These are phyloP conservation scores for Drosophila ananassae DNA, from an alignment of 1,140 invertebrate species.

Conservation along the genomic window DNA sequence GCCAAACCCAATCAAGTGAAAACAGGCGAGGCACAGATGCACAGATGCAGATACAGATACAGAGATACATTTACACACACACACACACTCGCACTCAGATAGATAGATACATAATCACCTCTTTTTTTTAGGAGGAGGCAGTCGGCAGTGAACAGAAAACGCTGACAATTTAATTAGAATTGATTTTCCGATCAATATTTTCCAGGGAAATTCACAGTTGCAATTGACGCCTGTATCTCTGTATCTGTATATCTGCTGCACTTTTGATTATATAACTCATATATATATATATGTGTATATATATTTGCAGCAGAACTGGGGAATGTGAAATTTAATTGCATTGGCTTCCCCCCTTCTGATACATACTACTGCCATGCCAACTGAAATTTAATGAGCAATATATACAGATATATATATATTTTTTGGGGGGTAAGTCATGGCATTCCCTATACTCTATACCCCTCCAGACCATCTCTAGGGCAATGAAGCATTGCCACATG, in stretches of 20 bases:
- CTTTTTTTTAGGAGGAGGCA: not conserved
- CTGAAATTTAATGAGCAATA: conserved; percentile 66
- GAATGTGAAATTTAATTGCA: conserved; percentile 64
- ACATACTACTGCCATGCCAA: not conserved
- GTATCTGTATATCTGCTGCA: conserved; percentile 28
- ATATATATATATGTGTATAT: conserved; percentile 10
- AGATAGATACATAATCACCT: conserved; percentile 17
- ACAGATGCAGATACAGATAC: conserved; percentile 8
- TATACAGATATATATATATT: conserved; percentile 11
- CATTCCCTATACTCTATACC: not conserved
- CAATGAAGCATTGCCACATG: conserved; percentile 66
- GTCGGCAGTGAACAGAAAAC: conserved; percentile 1
- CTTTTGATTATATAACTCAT: conserved; percentile 53
- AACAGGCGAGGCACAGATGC: conserved; percentile 45
- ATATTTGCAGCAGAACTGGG: not conserved
- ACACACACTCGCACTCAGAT: not conserved
- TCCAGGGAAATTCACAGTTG: conserved; percentile 75
- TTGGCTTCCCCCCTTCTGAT: not conserved
- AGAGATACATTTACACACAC: not conserved
- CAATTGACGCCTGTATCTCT: conserved; percentile 30
- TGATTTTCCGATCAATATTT: conserved; percentile 82
- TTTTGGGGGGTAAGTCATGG: conserved; percentile 9
- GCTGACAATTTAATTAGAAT: conserved; percentile 83
- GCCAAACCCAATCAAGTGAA: conserved; percentile 64
- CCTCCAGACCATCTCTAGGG: conserved; percentile 23